A percentile compares a stretch with the other conserved stretches of the same genome.
Conservation (phyloP, 2,797 vertebrate genomes). For the Bradypus variegatus region DNA sequence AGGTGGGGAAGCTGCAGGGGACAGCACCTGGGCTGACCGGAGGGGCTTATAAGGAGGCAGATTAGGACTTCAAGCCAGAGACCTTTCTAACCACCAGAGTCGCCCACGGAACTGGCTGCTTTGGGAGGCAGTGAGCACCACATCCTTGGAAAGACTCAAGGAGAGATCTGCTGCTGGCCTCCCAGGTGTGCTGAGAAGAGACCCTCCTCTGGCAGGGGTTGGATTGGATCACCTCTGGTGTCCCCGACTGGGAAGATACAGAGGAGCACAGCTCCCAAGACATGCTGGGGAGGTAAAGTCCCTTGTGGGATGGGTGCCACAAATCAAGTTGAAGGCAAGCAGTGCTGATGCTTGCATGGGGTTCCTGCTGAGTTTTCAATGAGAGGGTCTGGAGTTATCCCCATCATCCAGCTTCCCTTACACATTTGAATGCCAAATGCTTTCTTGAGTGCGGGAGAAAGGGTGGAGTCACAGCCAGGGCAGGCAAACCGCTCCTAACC, state of each 20-base stretch:
- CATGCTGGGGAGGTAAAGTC: background rate
- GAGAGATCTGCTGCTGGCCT: background rate
- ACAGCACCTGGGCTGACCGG: background rate
- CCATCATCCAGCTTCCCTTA: background rate
- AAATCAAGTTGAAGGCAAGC: background rate
- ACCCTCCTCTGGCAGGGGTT: background rate
- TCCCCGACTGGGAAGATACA: background rate
- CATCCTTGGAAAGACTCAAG: background rate
- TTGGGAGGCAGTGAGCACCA: background rate
- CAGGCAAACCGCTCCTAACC: background rate
- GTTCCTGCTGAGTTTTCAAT: background rate
- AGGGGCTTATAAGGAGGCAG: background rate
- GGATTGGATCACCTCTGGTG: background rate
- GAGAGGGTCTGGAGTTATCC: background rate
- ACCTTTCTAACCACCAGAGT: background rate
- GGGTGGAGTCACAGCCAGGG: background rate
- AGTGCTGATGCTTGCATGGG: background rate
- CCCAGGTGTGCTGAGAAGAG: background rate
- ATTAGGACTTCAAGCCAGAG: background rate
- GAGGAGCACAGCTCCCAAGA: background rate
- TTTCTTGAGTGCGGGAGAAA: background rate
- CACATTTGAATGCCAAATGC: background rate
- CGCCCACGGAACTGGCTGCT: background rate
- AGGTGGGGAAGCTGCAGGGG: background rate
- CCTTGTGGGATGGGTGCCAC: background rate